Evolutionary conservation across 2,797 vertebrate species (phyloP).

Genomic region (Gambelia wislizenii): DNA sequence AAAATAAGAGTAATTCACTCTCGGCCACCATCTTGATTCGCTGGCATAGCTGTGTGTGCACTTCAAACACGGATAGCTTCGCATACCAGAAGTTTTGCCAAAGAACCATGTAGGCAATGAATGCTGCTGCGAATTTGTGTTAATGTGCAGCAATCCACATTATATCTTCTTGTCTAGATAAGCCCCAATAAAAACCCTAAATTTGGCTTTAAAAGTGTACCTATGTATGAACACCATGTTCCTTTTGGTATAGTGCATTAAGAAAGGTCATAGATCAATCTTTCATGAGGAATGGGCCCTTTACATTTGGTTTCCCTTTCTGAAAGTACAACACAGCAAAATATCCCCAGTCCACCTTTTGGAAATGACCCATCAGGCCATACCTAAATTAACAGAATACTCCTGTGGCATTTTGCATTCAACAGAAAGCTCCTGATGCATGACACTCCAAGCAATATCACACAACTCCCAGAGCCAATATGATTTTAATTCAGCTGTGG

Average conservation of each 20-base stretch:
- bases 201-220: not conserved
- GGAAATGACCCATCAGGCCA: not conserved
- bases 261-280: not conserved
- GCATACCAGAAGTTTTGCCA: too few relatives aligned
- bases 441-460: not conserved
- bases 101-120: too few relatives aligned
- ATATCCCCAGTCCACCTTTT: not conserved
- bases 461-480: too few relatives aligned
- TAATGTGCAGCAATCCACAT: too few relatives aligned
- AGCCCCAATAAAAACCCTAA: not conserved
- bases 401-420: not conserved
- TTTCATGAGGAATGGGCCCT: not conserved
- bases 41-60: too few relatives aligned
- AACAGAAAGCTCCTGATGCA: not conserved
- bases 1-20: too few relatives aligned
- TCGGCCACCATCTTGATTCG: too few relatives aligned
- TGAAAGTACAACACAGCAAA: not conserved
- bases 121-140: too few relatives aligned
- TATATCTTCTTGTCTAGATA: too few relatives aligned
- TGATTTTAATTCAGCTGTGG: not conserved
- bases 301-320: not conserved
- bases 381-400: not conserved
- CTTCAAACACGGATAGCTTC: too few relatives aligned
- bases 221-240: not conserved
- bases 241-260: slow-evolving; percentile 7